These are phyloP conservation scores for Zoanthus gigantus DNA, from an alignment of 92 coral and sea anemone genomes.

Conservation along the genomic window DNA sequence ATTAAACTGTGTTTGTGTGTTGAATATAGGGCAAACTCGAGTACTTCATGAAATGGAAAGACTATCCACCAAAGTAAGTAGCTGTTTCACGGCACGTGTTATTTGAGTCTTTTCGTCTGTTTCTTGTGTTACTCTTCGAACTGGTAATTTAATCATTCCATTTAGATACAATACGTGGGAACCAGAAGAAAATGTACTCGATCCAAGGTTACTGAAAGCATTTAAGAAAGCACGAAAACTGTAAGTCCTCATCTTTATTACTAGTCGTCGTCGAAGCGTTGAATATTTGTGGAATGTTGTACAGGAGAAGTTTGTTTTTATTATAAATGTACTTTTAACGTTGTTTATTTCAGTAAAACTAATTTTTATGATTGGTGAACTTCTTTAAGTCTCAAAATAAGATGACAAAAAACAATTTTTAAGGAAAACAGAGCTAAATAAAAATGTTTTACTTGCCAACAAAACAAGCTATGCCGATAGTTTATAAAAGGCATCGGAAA, in stretches of 20 bases:
- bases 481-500: slow-evolving; percentile 18
- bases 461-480: slow-evolving; percentile 22
- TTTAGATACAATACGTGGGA: slow-evolving; percentile 97
- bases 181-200: slow-evolving; percentile 97
- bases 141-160: slow-evolving; percentile 31
- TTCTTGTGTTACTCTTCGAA: slow-evolving; percentile 22
- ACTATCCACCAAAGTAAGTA: slow-evolving; percentile 94
- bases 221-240: slow-evolving; percentile 66
- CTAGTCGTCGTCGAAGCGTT: slow-evolving; percentile 44
- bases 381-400: slow-evolving; percentile 3
- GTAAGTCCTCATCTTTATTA: slow-evolving; percentile 29
- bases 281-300: slow-evolving; percentile 51
- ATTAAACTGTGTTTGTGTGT: slow-evolving; percentile 24
- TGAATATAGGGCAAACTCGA: slow-evolving; percentile 95
- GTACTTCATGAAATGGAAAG: slow-evolving; percentile 98
- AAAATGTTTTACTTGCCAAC: slow-evolving; percentile 46
- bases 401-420: slow-evolving; percentile 4
- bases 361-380: slow-evolving; percentile 8
- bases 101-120: neutral
- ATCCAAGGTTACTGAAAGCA: slow-evolving; percentile 91
- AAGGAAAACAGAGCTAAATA: slow-evolving; percentile 30
- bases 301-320: slow-evolving; percentile 26
- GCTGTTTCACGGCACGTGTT: slow-evolving; percentile 38
- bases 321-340: slow-evolving; percentile 28
- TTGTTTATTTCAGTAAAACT: neutral